Base-by-base conservation (phyloP, 2,797 vertebrate species). In the Aulostomus chinensis region DNA sequence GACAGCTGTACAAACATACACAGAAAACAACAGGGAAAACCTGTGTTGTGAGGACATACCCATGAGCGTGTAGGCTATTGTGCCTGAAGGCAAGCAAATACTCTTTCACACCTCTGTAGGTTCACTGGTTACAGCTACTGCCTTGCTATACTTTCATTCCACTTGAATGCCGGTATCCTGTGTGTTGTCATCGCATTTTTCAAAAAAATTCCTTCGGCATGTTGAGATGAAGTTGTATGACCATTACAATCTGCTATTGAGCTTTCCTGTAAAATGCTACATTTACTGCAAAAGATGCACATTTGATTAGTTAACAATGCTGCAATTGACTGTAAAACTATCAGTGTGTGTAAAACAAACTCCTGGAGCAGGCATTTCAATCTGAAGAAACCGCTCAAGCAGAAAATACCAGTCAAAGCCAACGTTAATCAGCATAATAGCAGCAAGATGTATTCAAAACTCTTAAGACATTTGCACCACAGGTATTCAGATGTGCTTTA, bases 1-100 rank as follows among this genome's bases (percentile, higher is more conserved):
- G 61, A 88, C 83, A 89, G 85, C 78, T 86, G 84, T 76, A 39
- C 39, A 67, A 66, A 28, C n/a, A n/a, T n/a, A n/a, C n/a, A n/a
- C n/a, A n/a, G n/a, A n/a, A n/a, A n/a, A n/a, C n/a, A n/a, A n/a
- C n/a, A n/a, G n/a, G n/a, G n/a, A n/a, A n/a, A n/a, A 51, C 20
- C 22, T 46, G 24, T 21, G 13, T 52, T 61, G 29, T 14, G 24
- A 1, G 3, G 31, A 34, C 20, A 2, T 2, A 47, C 7, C 15
- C 26, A 25, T 31, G 16, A 12, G 9, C 35, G 29, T 3, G 13
- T 17, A 18, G 38, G 16, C 13, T 31, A 13, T 30, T 32, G 9
- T 24, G 33, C 5, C 20, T 7, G 2, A 33, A 31, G 37, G n/a
- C n/a, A n/a, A n/a, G 25, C 20, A 20, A 48, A 48, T 7, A 20